Evolutionary conservation across 2,888 invertebrate genomes (phyloP).

Genomic region (Drosophila multiciliata): DNA sequence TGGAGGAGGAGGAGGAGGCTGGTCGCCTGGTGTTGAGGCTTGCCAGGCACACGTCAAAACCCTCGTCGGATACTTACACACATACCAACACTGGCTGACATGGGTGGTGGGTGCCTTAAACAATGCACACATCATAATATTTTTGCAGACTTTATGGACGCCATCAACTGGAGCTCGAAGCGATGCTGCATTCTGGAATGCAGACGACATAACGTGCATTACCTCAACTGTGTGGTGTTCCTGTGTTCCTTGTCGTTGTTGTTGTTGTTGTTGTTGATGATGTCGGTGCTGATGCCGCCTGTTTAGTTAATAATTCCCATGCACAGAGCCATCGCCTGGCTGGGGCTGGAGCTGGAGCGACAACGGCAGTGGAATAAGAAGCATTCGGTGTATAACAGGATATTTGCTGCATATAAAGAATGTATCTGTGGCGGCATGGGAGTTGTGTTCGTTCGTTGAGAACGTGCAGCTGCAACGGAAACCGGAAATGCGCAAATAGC

Average conservation of each 20-base stretch:
- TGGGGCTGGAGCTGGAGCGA: constrained; percentile 10
- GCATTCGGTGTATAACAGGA: constrained; percentile 70
- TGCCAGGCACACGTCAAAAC: neutral
- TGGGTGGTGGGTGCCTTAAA: constrained; percentile 32
- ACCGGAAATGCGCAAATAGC: constrained; percentile 83
- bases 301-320: constrained; percentile 80
- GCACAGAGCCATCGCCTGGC: constrained; percentile 55
- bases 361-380: constrained; percentile 49
- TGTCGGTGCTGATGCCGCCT: constrained; percentile 32
- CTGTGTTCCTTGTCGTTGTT: constrained; percentile 20
- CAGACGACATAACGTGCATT: constrained; percentile 57
- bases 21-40: neutral
- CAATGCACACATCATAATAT: constrained; percentile 63
- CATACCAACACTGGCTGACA: neutral
- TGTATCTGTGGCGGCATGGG: constrained; percentile 52
- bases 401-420: constrained; percentile 69
- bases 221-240: constrained; percentile 49
- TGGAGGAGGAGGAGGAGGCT: neutral
- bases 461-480: constrained; percentile 75
- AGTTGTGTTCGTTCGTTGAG: constrained; percentile 37
- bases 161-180: constrained; percentile 39
- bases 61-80: constrained; percentile 9
- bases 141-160: constrained; percentile 53
- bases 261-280: neutral
- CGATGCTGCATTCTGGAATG: constrained; percentile 51